Percentiles rank a stretch among this genome's conserved stretches.
phyloP scores from a whole-genome alignment of 2,888 invertebrate genomes.

The Callyntrura guangdongensis region DNA sequence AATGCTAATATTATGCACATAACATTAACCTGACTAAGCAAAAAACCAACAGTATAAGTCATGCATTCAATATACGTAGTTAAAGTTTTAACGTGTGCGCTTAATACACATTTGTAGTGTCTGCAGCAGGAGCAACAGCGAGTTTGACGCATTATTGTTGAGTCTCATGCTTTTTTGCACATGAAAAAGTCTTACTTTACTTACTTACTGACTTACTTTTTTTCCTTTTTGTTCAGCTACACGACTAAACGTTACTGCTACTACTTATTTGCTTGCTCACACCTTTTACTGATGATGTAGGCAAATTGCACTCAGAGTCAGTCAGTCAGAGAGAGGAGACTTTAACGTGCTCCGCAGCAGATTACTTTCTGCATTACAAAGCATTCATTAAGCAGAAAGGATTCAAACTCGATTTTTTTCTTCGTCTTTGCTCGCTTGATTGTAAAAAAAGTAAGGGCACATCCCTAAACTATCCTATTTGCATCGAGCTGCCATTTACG shows the following conservation, averaged over 20 bases:
- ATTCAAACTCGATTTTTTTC: conserved; percentile 59
- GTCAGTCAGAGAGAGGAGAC: too few species aligned
- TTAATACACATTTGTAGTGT: too few species aligned
- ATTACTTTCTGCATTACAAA: neutral
- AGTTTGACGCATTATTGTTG: neutral
- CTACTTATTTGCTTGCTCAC: conserved; percentile 49
- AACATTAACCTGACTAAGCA: conserved; percentile 54
- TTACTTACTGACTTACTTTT: conserved; percentile 77
- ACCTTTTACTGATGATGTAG: conserved; percentile 54
- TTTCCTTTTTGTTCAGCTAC: conserved; percentile 28
- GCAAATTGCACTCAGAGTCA: conserved; percentile 4
- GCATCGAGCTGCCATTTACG: neutral
- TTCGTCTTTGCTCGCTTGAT: neutral
- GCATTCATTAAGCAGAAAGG: neutral
- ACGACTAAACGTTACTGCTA: neutral
- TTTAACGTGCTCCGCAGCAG: neutral
- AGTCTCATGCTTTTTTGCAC: conserved; percentile 52
- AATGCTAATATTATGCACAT: conserved; percentile 64
- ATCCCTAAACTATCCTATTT: neutral
- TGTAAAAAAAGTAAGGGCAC: conserved; percentile 17
- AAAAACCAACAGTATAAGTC: conserved; percentile 47
- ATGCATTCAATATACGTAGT: neutral
- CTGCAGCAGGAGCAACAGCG: neutral
- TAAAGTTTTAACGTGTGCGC: too few species aligned
- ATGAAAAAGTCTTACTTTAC: conserved; percentile 73